Base-by-base conservation (phyloP, 2,113 vertebrate genomes). In the Phylloscopus trochiloides region DNA sequence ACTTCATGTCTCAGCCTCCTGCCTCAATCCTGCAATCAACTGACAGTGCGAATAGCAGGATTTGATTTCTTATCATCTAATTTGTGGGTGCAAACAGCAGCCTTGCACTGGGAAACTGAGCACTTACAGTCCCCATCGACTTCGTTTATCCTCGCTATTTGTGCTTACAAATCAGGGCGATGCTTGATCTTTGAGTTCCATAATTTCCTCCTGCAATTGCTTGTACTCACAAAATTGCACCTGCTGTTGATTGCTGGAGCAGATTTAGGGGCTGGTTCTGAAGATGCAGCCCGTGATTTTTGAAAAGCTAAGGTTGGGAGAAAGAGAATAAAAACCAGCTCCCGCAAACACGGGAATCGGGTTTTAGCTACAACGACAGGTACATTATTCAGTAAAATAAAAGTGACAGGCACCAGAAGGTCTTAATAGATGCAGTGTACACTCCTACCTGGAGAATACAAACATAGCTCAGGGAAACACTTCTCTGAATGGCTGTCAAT, bases 131-230 rank as follows among this genome's bases (percentile, higher is more conserved):
- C 92, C 80, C 77, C 77, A 83, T 85, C 10, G 10, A 72, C 86
- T 95, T 92, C 89, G 31, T 85, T 94, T 88, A 73, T 52, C 36
- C 92, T 87, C 76, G 79, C 84, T 92, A 58, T 92, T 94, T 86
- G 91, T 85, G 82, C 94, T 96, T 86, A 90, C 82, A 87, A 95
- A 93, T 94, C 87, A 92, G 61, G 57, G 65, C 48, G 3, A 89
- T 43, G 92, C 88, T 91, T 52, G n/a, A 87, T 86, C 91, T 74
- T 93, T 91, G 51, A 80, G 62, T 81, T 94, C 91, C 68, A 54
- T 97, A 96, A 97, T 97, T 97, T 97, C 91, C 92, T 88, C 61
- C 50, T 71, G 70, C 91, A 95, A 93, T 94, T 65, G 88, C 85
- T 68, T 94, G 94, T 91, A n/a, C 77, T 92, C 67, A 85, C 26